Conservation (phyloP, 2,888 invertebrate genomes). For the Drosophila lutescens region DNA sequence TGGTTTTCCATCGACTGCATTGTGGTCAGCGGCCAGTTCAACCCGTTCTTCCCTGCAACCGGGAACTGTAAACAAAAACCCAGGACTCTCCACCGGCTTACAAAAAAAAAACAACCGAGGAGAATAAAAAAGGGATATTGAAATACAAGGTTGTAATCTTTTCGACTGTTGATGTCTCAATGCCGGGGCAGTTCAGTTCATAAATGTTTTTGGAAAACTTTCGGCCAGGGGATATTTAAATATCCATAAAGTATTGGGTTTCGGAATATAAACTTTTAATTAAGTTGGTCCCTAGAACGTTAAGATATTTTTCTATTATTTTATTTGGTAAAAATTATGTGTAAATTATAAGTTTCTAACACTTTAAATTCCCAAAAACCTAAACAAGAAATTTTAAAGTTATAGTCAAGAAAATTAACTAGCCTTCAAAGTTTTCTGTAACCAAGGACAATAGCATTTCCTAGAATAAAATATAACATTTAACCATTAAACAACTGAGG, state of each 20-base stretch:
- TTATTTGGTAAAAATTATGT: no score
- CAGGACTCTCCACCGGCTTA: constrained; percentile 30
- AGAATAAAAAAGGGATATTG: constrained; percentile 24
- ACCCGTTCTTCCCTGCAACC: constrained; percentile 25
- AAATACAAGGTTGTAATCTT: constrained; percentile 38
- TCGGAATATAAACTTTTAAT: constrained; percentile 14
- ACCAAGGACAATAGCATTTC: constrained; percentile 25
- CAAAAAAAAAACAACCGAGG: not conserved
- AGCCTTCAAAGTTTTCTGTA: not conserved
- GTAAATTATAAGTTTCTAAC: no score
- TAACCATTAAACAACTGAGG: not conserved
- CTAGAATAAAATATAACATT: not conserved
- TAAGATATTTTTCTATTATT: no score
- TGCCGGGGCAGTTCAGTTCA: constrained; percentile 3
- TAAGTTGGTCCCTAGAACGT: not conserved
- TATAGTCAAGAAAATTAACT: no score
- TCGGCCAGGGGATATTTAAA: constrained; percentile 13
- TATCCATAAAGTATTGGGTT: constrained; percentile 14
- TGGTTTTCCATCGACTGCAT: constrained; percentile 65
- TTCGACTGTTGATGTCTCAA: constrained; percentile 38
- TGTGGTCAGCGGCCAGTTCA: constrained; percentile 41
- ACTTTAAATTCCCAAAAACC: no score
- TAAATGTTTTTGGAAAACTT: constrained; percentile 3
- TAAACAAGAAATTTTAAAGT: no score
- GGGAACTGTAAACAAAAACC: constrained; percentile 37